Evolutionary conservation across 2,888 invertebrate genomes (phyloP).

Genomic region (Lomographa bimaculata): DNA sequence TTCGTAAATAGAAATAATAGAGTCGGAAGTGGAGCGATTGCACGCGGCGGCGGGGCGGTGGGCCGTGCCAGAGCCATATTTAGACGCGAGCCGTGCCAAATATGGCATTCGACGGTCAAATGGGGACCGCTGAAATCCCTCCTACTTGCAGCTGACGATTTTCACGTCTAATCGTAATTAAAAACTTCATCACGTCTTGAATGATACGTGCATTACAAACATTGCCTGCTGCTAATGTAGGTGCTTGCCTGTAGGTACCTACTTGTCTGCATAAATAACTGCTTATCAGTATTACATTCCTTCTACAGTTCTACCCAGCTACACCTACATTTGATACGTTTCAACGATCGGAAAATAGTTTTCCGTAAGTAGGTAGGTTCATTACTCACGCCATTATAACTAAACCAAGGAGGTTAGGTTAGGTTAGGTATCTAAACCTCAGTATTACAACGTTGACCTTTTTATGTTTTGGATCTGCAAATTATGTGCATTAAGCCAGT

Average conservation of each 20-base stretch:
- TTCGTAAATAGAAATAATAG: constrained; percentile 84
- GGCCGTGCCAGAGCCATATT: constrained; percentile 91
- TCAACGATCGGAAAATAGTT: background rate
- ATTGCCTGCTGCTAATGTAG: constrained; percentile 20
- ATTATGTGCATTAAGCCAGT: too few relatives aligned
- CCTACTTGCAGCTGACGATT: constrained; percentile 84
- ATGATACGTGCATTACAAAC: constrained; percentile 39
- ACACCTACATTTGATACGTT: too few relatives aligned
- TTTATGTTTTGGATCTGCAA: too few relatives aligned
- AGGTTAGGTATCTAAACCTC: too few relatives aligned
- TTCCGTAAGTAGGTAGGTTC: too few relatives aligned
- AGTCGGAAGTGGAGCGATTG: constrained; percentile 75
- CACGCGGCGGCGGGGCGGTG: constrained; percentile 80
- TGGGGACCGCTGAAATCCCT: constrained; percentile 92
- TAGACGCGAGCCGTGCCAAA: constrained; percentile 91
- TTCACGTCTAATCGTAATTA: constrained; percentile 79
- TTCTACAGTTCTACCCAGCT: too few relatives aligned
- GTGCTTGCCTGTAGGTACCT: constrained; percentile 27
- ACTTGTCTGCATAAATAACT: constrained; percentile 3
- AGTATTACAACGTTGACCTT: too few relatives aligned
- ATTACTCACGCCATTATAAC: too few relatives aligned
- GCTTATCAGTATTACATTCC: background rate
- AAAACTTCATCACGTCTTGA: constrained; percentile 76
- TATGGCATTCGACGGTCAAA: constrained; percentile 91
- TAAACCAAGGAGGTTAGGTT: too few relatives aligned